Conservation (phyloP, 2,797 vertebrate species). For the Tapirus indicus region DNA sequence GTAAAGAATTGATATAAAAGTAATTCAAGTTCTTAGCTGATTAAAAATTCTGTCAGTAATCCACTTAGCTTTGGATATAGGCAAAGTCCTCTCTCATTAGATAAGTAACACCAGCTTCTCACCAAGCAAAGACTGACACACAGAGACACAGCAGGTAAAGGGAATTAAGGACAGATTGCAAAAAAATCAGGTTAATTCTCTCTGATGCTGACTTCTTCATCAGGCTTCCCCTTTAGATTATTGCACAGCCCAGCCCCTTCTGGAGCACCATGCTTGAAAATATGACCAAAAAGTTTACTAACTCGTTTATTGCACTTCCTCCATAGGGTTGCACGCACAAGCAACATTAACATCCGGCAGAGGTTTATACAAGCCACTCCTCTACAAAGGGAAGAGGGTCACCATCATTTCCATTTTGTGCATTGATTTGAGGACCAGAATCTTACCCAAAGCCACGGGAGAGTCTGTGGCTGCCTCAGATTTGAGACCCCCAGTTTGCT, state of each 20-base stretch:
- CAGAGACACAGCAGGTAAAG: neutral
- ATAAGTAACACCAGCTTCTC: neutral
- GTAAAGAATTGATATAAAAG: neutral
- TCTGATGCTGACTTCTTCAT: neutral
- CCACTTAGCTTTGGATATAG: neutral
- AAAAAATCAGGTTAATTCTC: neutral
- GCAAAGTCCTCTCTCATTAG: neutral
- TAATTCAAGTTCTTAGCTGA: constrained; percentile 1
- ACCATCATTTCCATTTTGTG: neutral
- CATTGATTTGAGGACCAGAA: neutral
- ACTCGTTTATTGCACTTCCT: neutral
- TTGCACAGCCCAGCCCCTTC: neutral
- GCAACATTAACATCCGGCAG: neutral
- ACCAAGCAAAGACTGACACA: neutral
- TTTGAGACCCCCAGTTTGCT: neutral
- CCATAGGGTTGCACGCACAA: neutral
- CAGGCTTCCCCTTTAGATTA: neutral
- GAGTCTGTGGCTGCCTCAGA: neutral
- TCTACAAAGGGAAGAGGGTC: neutral
- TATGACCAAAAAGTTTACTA: neutral
- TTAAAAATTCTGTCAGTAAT: neutral
- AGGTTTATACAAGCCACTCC: neutral
- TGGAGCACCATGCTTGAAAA: neutral
- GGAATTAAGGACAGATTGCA: neutral
- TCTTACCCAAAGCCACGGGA: neutral